Evolutionary conservation across 2,113 vertebrate species (phyloP), one percentile per base, ranked within the genome.

Genomic region (Scartelaos histophorus): DNA sequence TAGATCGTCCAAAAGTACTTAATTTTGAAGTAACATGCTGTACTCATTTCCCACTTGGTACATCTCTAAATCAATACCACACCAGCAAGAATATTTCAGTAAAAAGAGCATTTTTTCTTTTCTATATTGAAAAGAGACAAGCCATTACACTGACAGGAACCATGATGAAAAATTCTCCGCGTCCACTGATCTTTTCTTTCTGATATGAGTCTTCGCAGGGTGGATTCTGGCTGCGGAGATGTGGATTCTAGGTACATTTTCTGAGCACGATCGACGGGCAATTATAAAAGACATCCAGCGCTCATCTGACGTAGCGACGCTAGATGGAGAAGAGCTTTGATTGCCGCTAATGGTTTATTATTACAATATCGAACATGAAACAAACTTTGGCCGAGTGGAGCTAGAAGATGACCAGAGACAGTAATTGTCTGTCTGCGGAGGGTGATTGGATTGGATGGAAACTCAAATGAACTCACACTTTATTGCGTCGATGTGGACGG

Each of bases 121-220:
- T 21, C 49, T 19, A 2, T 54, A 54, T 11, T 54, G 19, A 54
- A 29, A 54, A 21, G 51, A 19, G 9, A 75, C 72, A 71, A 67
- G 46, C 24, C 17, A 67, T 69, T 54, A 61, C 34, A 43, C 38
- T 43, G 38, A 43, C 34, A 38, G 34, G 72, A 67, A 69, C 3
- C 0, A 68, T 69, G 47, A 74, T 25, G 10, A 79, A 74, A 51
- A 13, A 67, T 69, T 22, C 51, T 35, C 19, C 35, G 2, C 0
- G 25, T 79, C 19, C 70, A 24, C 21, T 73, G 15, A 64, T 70
- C 62, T 47, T 58, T 67, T 58, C 45, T 70, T 58, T 64, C 47
- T 35, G 53, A 70, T 25, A 67, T 51, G 49, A 62, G 16, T 71
- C 25, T 64, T 35, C 1, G 15, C 29, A 43, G 1, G 43, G 22